Percentiles rank a stretch among this genome's conserved stretches.
phyloP scores from a whole-genome alignment of 2,113 vertebrate species.

The Marmota flaviventris region DNA sequence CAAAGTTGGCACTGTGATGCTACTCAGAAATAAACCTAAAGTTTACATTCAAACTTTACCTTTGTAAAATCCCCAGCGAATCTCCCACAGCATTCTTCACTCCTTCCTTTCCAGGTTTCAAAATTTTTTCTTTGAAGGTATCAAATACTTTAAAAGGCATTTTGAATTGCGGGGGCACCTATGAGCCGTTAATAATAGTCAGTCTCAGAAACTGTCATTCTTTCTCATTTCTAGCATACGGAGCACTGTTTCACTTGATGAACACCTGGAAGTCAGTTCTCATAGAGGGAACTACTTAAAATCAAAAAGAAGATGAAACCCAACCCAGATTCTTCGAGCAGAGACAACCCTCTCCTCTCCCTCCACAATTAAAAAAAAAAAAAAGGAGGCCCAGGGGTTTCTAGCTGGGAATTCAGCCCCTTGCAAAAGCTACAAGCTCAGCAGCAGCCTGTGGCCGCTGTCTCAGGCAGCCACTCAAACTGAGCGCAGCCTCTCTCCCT shows the following conservation, averaged over 20 bases:
- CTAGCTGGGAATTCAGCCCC: background rate
- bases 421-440: background rate
- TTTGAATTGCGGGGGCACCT: conserved; percentile 73
- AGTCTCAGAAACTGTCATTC: conserved; percentile 76
- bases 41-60: conserved; percentile 90
- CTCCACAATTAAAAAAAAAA: background rate
- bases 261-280: conserved; percentile 72
- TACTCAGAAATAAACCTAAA: conserved; percentile 55
- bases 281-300: conserved; percentile 51
- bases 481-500: background rate
- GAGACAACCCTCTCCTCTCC: background rate
- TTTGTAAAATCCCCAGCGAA: conserved; percentile 95
- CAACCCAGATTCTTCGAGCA: conserved; percentile 53
- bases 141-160: conserved; percentile 95
- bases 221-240: background rate
- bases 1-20: background rate
- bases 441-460: conserved; percentile 46
- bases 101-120: conserved; percentile 95
- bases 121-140: conserved; percentile 93
- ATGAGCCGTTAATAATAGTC: conserved; percentile 64
- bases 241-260: background rate
- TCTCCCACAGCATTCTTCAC: conserved; percentile 93
- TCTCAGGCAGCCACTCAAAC: background rate
- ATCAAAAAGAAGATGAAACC: conserved; percentile 24
- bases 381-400: background rate